Conservation (phyloP, 2,113 vertebrate species). For the Rhinoptilus africanus region DNA sequence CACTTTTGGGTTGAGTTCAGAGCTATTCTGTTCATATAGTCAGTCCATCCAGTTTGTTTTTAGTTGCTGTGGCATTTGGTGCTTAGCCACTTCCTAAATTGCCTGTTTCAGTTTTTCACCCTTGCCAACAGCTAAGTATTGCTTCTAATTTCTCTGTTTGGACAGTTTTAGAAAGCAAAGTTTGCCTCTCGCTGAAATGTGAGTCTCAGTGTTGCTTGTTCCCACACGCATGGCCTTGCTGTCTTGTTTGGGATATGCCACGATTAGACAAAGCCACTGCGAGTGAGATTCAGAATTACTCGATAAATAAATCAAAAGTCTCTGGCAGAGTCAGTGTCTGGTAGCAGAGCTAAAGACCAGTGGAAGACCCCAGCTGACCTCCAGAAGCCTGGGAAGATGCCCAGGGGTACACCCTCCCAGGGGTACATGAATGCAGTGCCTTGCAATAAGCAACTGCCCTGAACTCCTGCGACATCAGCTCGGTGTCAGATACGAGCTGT, state of each 20-base stretch:
- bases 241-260: neutral
- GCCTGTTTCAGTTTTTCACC: neutral
- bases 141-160: neutral
- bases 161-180: neutral
- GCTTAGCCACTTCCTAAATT: neutral
- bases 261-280: neutral
- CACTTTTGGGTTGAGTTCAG: neutral
- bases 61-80: neutral
- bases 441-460: neutral
- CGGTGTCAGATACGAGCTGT: neutral
- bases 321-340: neutral
- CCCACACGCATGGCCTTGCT: neutral
- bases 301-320: neutral
- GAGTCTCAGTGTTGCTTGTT: neutral
- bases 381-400: neutral
- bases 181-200: neutral
- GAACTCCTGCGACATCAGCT: accelerated
- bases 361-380: neutral
- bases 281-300: neutral
- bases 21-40: neutral
- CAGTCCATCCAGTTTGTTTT: neutral
- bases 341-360: neutral
- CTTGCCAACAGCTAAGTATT: neutral
- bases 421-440: neutral
- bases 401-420: too few relatives aligned